phyloP scores from a whole-genome alignment of 2,888 invertebrate species.

The Terebella lapidaria region DNA sequence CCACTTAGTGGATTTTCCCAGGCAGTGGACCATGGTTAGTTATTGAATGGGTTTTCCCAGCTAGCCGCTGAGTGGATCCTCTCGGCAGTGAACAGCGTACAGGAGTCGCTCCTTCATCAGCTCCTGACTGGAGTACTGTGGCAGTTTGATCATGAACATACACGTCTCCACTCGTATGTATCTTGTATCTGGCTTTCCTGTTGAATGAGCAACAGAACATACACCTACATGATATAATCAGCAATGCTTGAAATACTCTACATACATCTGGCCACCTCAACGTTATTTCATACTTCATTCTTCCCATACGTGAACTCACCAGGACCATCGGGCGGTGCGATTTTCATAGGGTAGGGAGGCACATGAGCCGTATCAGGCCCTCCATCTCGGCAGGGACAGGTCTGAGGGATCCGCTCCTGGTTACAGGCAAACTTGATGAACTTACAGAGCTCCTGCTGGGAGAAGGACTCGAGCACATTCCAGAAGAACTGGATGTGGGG shows the following conservation, averaged over 20 bases:
- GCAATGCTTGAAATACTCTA: no score
- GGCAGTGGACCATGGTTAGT: no score
- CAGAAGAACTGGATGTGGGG: conserved; percentile 51
- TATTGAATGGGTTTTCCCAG: no score
- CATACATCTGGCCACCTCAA: no score
- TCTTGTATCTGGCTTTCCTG: conserved; percentile 44
- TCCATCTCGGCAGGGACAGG: conserved; percentile 46
- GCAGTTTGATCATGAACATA: conserved; percentile 53
- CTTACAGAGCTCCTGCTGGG: conserved; percentile 43
- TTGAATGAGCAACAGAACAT: no score
- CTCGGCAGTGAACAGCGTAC: conserved; percentile 50
- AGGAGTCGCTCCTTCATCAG: conserved; percentile 47
- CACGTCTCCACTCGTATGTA: conserved; percentile 52
- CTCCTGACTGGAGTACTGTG: conserved; percentile 48
- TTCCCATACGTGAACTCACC: no score
- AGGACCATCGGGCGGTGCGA: conserved; percentile 51
- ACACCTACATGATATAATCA: no score
- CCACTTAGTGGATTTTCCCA: no score
- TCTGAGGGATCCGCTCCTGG: conserved; percentile 51
- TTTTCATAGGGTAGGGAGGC: conserved; percentile 53
- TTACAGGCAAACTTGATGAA: conserved; percentile 53
- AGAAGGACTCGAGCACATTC: conserved; percentile 43
- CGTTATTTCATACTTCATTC: no score
- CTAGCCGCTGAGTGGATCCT: conserved; percentile 51
- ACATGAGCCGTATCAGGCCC: conserved; percentile 46